Evolutionary conservation across 92 coral and sea anemone species (phyloP).

Genomic region (Hydrozoanthus gracilis): DNA sequence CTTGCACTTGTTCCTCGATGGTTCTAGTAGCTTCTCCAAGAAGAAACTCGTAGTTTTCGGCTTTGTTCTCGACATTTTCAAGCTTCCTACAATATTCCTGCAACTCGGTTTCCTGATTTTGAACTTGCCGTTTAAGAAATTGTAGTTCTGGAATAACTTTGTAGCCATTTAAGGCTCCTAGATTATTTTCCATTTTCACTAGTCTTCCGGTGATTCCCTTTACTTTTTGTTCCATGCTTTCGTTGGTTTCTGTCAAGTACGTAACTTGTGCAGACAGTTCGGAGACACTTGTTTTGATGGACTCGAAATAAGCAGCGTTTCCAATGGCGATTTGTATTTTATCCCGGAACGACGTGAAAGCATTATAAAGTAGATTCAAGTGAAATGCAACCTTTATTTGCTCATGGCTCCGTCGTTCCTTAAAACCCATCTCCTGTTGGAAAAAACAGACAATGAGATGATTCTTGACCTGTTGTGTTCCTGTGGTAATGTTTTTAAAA

Average conservation of each 20-base stretch:
- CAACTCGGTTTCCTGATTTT: slow-evolving; percentile 16
- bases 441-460: neutral
- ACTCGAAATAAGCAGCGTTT: slow-evolving; percentile 7
- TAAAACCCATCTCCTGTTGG: slow-evolving; percentile 50
- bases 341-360: slow-evolving; percentile 9
- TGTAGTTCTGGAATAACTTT: neutral
- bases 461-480: neutral
- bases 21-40: slow-evolving; percentile 29
- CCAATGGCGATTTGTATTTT: slow-evolving; percentile 29
- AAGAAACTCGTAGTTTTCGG: slow-evolving; percentile 25
- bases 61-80: slow-evolving; percentile 3
- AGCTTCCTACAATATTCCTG: slow-evolving; percentile 15
- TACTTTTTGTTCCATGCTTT: neutral
- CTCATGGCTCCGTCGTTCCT: slow-evolving; percentile 52
- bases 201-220: neutral
- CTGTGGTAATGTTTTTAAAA: no score
- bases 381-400: slow-evolving; percentile 29
- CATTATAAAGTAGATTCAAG: slow-evolving; percentile 32
- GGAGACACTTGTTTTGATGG: slow-evolving; percentile 44
- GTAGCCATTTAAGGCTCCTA: neutral
- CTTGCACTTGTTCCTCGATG: slow-evolving; percentile 27
- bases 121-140: neutral
- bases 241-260: neutral
- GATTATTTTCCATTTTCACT: neutral
- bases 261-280: slow-evolving; percentile 53